These are phyloP conservation scores for Muscicapa adusta DNA, from an alignment of 2,113 vertebrate species.

Conservation along the genomic window DNA sequence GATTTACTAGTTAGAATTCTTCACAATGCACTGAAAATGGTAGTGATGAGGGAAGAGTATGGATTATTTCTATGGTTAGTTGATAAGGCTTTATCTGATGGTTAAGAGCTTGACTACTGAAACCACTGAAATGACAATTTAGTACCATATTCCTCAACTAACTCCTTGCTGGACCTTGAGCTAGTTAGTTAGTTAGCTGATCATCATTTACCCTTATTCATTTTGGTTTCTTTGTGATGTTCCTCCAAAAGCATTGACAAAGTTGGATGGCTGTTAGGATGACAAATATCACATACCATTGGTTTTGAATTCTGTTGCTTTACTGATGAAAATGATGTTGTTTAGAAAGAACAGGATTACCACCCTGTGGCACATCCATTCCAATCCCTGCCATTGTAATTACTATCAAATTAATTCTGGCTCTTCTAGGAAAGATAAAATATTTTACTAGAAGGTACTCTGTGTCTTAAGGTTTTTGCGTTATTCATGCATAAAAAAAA, in stretches of 20 bases:
- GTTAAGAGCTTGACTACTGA: background rate
- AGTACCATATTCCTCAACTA: background rate
- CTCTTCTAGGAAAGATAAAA: background rate
- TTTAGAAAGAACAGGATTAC: background rate
- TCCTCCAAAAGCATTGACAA: background rate
- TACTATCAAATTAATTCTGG: background rate
- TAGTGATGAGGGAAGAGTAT: background rate
- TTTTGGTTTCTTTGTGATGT: background rate
- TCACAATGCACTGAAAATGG: background rate
- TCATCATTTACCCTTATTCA: background rate
- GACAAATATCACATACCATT: background rate
- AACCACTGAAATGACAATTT: background rate
- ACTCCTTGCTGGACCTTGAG: background rate
- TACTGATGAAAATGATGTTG: background rate
- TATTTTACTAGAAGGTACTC: background rate
- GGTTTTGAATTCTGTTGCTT: background rate
- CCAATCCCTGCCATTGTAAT: background rate
- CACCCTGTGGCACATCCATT: background rate
- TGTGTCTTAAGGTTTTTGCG: background rate
- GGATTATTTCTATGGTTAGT: background rate
- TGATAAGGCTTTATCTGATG: background rate
- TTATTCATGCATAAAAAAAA: background rate
- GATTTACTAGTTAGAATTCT: background rate
- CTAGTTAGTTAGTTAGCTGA: background rate
- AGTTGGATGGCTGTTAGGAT: background rate